phyloP scores from a whole-genome alignment of 2,797 vertebrate genomes.

The Acanthopagrus latus region DNA sequence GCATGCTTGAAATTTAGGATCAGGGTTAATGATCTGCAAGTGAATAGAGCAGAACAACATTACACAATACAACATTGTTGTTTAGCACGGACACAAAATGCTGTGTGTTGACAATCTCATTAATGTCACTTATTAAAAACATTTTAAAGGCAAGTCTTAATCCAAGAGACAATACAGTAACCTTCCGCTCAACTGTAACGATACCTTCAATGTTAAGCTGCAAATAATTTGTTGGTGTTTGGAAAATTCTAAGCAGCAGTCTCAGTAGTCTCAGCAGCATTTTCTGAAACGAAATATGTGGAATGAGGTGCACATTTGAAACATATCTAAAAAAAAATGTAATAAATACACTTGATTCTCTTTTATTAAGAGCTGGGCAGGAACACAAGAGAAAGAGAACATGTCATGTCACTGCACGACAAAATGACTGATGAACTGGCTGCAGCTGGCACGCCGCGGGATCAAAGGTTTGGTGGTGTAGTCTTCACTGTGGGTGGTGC shows the following conservation, averaged over 20 bases:
- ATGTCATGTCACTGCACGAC: slow-evolving; percentile 12
- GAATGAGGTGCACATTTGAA: neutral
- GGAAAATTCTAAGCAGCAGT: neutral
- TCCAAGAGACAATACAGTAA: too few species aligned
- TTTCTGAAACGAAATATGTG: too few species aligned
- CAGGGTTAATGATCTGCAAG: neutral
- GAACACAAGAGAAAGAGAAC: neutral
- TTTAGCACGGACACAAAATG: too few species aligned
- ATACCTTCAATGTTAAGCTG: neutral
- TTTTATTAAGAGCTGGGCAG: neutral
- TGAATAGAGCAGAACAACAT: neutral
- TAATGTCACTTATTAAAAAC: too few species aligned
- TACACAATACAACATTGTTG: too few species aligned
- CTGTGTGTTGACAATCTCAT: neutral
- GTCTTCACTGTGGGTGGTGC: slow-evolving; percentile 37
- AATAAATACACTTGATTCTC: neutral
- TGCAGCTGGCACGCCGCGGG: neutral
- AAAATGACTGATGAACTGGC: slow-evolving; percentile 2
- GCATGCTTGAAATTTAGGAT: neutral
- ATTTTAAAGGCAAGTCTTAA: neutral
- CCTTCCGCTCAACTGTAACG: too few species aligned
- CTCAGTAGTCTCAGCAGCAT: too few species aligned
- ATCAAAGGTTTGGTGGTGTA: slow-evolving; percentile 39
- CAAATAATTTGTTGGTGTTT: neutral
- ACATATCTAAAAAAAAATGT: neutral